A percentile compares a stretch with the other conserved stretches of the same genome.
phyloP scores from a whole-genome alignment of 2,888 invertebrate species.

The Papilio demoleus region DNA sequence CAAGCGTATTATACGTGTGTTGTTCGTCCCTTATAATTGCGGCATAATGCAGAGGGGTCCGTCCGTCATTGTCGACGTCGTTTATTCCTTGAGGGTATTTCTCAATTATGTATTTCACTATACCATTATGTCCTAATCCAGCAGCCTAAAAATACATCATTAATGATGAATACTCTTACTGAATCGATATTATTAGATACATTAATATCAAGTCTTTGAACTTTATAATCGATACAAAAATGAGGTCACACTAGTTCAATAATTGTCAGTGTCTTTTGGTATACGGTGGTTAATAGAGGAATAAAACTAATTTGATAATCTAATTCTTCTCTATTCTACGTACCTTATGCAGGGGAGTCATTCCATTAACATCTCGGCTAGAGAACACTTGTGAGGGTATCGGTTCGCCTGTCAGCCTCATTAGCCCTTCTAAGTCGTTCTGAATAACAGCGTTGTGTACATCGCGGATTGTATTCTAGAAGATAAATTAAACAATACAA shows the following conservation, averaged over 20 bases:
- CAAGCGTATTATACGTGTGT: conserved; percentile 89
- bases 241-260: not conserved
- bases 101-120: conserved; percentile 88
- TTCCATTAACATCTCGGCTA: conserved; percentile 90
- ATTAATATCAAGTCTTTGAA: not conserved
- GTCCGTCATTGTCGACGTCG: conserved; percentile 90
- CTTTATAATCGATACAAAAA: not conserved
- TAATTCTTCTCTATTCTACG: conserved; percentile 33
- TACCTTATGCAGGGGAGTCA: conserved; percentile 94
- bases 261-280: not conserved
- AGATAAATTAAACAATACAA: conserved; percentile 41
- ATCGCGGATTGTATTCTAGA: conserved; percentile 91
- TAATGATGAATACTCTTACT: not conserved
- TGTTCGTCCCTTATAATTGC: conserved; percentile 91
- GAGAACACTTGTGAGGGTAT: conserved; percentile 88
- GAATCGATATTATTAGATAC: too few species aligned
- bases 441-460: conserved; percentile 91
- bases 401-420: conserved; percentile 86
- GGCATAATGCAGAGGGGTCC: conserved; percentile 95
- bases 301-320: not conserved
- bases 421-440: conserved; percentile 88
- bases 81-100: conserved; percentile 87
- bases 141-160: conserved; percentile 85
- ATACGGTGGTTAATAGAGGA: not conserved
- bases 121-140: conserved; percentile 89